A percentile compares a stretch with the other conserved stretches of the same genome.
Conservation (phyloP, 1,140 invertebrate species). For the Samia ricini region DNA sequence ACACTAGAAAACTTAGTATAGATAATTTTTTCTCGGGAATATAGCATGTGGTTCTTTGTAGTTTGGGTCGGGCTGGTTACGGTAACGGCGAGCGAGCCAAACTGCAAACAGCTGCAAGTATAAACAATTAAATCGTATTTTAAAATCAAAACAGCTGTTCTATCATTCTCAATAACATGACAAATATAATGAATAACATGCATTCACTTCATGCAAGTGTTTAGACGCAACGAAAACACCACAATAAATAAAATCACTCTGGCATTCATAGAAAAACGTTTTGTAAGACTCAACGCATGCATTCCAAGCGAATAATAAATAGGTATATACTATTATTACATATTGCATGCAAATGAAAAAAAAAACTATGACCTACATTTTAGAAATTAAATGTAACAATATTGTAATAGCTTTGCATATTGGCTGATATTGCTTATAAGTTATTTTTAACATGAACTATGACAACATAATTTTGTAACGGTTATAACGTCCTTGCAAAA, state of each 20-base stretch:
- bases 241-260: no score
- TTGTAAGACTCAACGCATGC: background rate
- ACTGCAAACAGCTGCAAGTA: slow-evolving; percentile 85
- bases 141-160: background rate
- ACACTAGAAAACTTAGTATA: slow-evolving; percentile 41
- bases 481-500: background rate
- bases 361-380: background rate
- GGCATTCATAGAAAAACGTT: background rate
- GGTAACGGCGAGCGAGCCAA: slow-evolving; percentile 84
- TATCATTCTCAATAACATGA: background rate
- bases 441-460: background rate
- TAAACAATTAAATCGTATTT: background rate
- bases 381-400: background rate
- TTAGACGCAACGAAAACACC: background rate
- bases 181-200: background rate
- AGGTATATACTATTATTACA: background rate
- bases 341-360: background rate
- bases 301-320: background rate
- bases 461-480: background rate
- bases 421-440: background rate
- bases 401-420: background rate
- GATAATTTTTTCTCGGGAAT: slow-evolving; percentile 82
- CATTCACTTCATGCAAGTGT: background rate
- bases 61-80: slow-evolving; percentile 85
- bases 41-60: slow-evolving; percentile 83